A percentile compares a stretch with the other conserved stretches of the same genome.
phyloP scores from a whole-genome alignment of 2,888 invertebrate species.

The Dynastes hyllus region DNA sequence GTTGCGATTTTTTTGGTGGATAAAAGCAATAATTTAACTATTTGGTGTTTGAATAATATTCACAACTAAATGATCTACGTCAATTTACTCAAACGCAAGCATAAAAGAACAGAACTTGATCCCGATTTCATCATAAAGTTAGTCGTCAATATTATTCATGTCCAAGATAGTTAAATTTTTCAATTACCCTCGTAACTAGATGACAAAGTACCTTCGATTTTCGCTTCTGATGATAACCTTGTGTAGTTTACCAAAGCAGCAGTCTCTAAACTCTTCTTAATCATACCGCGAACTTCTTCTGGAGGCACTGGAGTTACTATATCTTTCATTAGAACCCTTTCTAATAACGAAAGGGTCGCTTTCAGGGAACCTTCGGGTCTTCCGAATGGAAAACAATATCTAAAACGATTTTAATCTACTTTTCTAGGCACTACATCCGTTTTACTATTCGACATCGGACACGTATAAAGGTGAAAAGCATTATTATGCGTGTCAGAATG shows the following conservation, averaged over 20 bases:
- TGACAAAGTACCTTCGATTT: conserved; percentile 88
- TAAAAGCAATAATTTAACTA: conserved; percentile 27
- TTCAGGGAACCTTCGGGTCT: conserved; percentile 98
- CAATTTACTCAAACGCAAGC: background rate
- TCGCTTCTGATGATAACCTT: conserved; percentile 95
- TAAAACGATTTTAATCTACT: conserved; percentile 63
- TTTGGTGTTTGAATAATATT: conserved; percentile 23
- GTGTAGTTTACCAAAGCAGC: conserved; percentile 99
- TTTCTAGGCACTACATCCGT: conserved; percentile 1
- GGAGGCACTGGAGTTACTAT: conserved; percentile 97
- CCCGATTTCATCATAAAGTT: background rate
- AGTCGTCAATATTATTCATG: conserved; percentile 33
- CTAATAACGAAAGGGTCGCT: conserved; percentile 95
- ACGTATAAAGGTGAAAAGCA: background rate
- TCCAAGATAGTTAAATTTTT: conserved; percentile 23
- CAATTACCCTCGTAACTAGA: conserved; percentile 41
- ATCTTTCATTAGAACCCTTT: conserved; percentile 99
- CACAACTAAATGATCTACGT: background rate
- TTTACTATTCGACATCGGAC: conserved; percentile 9
- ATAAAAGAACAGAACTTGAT: background rate
- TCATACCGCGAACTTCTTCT: conserved; percentile 95
- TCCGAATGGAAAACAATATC: conserved; percentile 99
- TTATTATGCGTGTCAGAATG: no score
- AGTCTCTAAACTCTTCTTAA: conserved; percentile 97
- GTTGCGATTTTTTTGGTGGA: conserved; percentile 33